Conservation (phyloP, 2,113 vertebrate species). For the Cebidichthys violaceus region DNA sequence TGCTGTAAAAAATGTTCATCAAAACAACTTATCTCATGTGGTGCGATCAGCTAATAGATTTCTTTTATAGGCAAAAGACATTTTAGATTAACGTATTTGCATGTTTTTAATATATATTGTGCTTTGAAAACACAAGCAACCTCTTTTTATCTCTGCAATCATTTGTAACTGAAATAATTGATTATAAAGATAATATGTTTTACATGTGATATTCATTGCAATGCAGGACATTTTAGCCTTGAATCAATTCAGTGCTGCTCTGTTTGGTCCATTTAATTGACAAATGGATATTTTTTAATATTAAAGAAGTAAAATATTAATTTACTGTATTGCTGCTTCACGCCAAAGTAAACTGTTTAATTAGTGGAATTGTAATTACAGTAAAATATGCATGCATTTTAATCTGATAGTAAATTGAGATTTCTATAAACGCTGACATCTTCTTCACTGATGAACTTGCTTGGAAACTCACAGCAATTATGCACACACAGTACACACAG, state of each 20-base stretch:
- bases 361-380: conserved; percentile 13
- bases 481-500: not conserved
- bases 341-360: conserved; percentile 41
- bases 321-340: not conserved
- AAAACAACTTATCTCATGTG: conserved; percentile 28
- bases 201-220: not conserved
- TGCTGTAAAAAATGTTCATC: conserved; percentile 44
- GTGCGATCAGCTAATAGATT: conserved; percentile 13
- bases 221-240: not conserved
- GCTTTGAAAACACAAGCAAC: not conserved
- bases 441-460: conserved; percentile 21
- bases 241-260: conserved; percentile 8
- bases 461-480: conserved; percentile 25
- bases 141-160: not conserved
- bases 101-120: not conserved
- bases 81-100: not conserved
- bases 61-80: not conserved
- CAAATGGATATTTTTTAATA: not conserved
- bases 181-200: not conserved
- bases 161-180: not conserved
- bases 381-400: conserved; percentile 18
- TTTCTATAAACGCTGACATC: conserved; percentile 17
- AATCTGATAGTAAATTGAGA: conserved; percentile 12
- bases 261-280: not conserved
- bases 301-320: conserved; percentile 20